Evolutionary conservation across 2,797 vertebrate genomes (phyloP).

Genomic region (Heterohyrax brucei): DNA sequence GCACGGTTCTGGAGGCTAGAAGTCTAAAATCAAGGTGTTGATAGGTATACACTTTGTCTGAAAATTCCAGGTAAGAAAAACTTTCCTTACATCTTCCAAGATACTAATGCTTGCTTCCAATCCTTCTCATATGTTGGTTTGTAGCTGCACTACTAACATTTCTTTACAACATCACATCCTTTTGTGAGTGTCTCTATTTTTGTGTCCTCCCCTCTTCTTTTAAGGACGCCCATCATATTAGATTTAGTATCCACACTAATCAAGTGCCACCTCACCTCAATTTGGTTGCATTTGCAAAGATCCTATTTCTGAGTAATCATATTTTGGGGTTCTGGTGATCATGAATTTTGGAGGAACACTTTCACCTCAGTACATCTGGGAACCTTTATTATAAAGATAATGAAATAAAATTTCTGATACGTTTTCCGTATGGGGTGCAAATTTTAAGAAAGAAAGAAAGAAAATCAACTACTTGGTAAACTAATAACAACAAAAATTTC

Average conservation of each 20-base stretch:
- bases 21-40: background rate
- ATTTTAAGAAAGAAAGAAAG: background rate
- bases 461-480: conserved; percentile 1
- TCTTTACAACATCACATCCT: background rate
- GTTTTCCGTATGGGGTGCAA: conserved; percentile 4
- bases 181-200: background rate
- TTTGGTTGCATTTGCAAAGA: background rate
- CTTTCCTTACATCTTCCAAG: background rate
- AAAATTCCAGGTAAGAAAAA: background rate
- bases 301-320: background rate
- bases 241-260: background rate
- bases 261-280: background rate
- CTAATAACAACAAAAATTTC: background rate
- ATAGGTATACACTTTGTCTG: background rate
- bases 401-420: conserved; percentile 11
- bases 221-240: background rate
- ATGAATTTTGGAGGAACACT: background rate
- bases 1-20: background rate
- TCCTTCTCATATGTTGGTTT: background rate
- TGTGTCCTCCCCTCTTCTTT: background rate
- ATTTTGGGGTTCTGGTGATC: background rate
- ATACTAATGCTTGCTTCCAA: background rate
- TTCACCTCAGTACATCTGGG: background rate
- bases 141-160: background rate
- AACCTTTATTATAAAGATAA: background rate